Base-by-base conservation (phyloP, 2,888 invertebrate genomes). In the Catonia carolina region DNA sequence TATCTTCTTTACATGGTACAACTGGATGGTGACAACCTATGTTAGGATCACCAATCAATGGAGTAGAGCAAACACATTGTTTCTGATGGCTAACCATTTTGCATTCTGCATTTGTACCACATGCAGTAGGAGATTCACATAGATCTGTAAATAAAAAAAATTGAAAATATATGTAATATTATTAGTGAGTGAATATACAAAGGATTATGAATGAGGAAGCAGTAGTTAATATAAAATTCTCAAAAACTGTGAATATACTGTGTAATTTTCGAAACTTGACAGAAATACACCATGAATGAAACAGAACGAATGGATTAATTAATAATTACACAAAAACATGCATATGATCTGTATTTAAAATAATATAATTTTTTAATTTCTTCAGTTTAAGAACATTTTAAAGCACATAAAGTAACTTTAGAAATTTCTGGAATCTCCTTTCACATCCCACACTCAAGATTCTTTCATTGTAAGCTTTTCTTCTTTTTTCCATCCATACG, bases 21-120 rank as follows among this genome's bases (percentile, higher is more conserved):
- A 81, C 76, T 10, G 82, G 80, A 65, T 85, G 79, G 68, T 83
- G 82, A 68, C 93, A 93, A 10, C 82, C 83, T 47, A 80, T 74
- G 61, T 81, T 75, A 17, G 92, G 80, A 74, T 92, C 85, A 37
- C 93, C 93, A 36, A 80, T 75, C 14, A 92, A 75, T 14, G 82
- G 80, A 48, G 76, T 67, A 2, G 86, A 84, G 70, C 93, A 93
- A 17, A 74, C 73, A 69, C 93, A 94, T 42, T 80, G 73, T 61
- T 88, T 87, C 59, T 77, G 76, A 69, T 93, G 91, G 66, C 86
- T 80, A 60, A 77, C 71, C 1, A 86, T 79, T 10, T 73, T 69
- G 68, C 93, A 93, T 57, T 81, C 69, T 0, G 92, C 87, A 68
- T 93, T 93, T 3, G 85, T 85, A 39, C 92, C 92, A 68, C 92